These are phyloP conservation scores for Istiophorus platypterus DNA, from an alignment of 2,113 vertebrate genomes.

Conservation along the genomic window DNA sequence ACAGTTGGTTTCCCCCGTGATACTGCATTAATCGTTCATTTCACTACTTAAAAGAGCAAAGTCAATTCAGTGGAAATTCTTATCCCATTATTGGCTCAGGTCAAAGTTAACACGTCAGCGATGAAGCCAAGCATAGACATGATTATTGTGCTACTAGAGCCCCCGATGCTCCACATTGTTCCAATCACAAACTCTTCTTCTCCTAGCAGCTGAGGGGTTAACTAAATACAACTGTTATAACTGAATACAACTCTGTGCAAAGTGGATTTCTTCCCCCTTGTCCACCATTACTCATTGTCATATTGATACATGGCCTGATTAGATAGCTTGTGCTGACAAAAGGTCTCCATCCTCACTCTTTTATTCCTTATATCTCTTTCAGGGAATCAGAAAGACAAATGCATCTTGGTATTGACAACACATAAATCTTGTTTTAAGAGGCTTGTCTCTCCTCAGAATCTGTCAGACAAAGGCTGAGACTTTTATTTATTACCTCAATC, in stretches of 20 bases:
- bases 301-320: constrained; percentile 84
- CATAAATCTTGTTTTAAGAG: constrained; percentile 84
- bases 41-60: constrained; percentile 70
- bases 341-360: constrained; percentile 68
- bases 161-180: constrained; percentile 61
- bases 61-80: constrained; percentile 71
- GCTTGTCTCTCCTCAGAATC: constrained; percentile 74
- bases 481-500: constrained; percentile 78
- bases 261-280: constrained; percentile 60
- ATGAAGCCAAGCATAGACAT: constrained; percentile 75
- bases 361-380: constrained; percentile 85
- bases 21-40: constrained; percentile 69
- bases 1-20: constrained; percentile 52
- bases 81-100: constrained; percentile 69
- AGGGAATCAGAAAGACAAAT: constrained; percentile 79
- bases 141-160: constrained; percentile 60
- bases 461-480: constrained; percentile 71
- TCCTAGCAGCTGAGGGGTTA: constrained; percentile 71
- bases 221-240: constrained; percentile 30
- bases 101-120: constrained; percentile 74
- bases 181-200: constrained; percentile 67
- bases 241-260: constrained; percentile 30
- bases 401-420: constrained; percentile 81
- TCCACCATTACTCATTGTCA: constrained; percentile 80
- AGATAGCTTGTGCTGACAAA: constrained; percentile 83